Evolutionary conservation across 2,888 invertebrate species (phyloP).

Genomic region (Mamestra brassicae): DNA sequence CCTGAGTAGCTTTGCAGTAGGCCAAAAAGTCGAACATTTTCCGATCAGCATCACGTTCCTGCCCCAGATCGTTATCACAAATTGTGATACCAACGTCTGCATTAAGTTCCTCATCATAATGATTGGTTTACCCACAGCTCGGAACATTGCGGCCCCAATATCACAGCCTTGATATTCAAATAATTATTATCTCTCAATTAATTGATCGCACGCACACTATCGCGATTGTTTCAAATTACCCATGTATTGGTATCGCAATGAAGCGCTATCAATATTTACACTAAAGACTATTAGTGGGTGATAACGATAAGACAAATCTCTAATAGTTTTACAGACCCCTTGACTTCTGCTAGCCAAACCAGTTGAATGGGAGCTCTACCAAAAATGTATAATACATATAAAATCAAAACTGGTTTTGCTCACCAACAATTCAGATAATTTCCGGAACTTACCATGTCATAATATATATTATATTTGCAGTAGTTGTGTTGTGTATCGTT

Average conservation of each 20-base stretch:
- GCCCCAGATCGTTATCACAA: neutral
- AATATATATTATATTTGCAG: neutral
- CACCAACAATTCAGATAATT: neutral
- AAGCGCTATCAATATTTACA: slow-evolving; percentile 28
- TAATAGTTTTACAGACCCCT: neutral
- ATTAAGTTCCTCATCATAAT: neutral
- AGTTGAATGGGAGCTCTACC: neutral
- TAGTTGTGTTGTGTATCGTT: too few relatives aligned
- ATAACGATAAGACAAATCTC: slow-evolving; percentile 8
- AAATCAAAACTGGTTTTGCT: neutral
- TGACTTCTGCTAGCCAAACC: slow-evolving; percentile 10
- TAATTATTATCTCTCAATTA: neutral
- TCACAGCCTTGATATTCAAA: slow-evolving; percentile 5
- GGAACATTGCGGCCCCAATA: neutral
- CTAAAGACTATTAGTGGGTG: neutral
- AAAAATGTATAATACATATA: neutral
- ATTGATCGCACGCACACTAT: slow-evolving; percentile 13
- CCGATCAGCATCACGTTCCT: neutral
- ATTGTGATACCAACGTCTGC: neutral
- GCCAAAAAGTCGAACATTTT: too few relatives aligned
- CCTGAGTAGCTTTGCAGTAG: too few relatives aligned
- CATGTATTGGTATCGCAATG: neutral
- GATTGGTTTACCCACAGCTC: neutral
- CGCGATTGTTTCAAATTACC: slow-evolving; percentile 5
- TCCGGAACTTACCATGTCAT: neutral